A percentile compares a stretch with the other conserved stretches of the same genome.
phyloP scores from a whole-genome alignment of 2,113 vertebrate species.

The Austrofundulus limnaeus region DNA sequence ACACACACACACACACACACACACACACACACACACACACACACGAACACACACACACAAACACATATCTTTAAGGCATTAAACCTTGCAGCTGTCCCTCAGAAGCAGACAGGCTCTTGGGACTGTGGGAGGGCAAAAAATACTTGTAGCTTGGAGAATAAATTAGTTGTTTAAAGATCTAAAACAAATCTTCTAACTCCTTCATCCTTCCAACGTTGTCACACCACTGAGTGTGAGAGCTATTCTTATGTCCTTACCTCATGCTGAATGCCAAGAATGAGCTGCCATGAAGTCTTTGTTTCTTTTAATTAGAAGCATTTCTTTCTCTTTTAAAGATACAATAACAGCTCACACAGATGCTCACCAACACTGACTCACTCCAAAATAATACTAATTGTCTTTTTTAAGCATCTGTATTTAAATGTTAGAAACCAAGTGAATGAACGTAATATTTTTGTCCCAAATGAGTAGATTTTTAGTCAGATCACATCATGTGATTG shows the following conservation, averaged over 20 bases:
- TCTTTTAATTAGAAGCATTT: not conserved
- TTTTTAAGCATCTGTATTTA: no score
- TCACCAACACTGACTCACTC: not conserved
- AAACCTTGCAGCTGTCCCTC: slow-evolving; percentile 72
- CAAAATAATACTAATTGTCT: not conserved
- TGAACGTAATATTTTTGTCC: not conserved
- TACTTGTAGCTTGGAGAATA: slow-evolving; percentile 15
- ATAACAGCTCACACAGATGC: not conserved
- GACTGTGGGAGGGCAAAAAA: slow-evolving; percentile 41
- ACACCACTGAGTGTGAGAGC: slow-evolving; percentile 27
- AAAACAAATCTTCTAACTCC: not conserved
- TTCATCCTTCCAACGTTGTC: slow-evolving; percentile 58
- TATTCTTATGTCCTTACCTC: slow-evolving; percentile 65
- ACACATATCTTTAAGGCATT: slow-evolving; percentile 10
- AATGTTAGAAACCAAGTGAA: not conserved
- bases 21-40: no score
- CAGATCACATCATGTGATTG: slow-evolving; percentile 27
- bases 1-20: no score
- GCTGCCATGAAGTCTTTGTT: slow-evolving; percentile 21
- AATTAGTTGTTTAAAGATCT: not conserved
- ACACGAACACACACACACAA: slow-evolving; percentile 30
- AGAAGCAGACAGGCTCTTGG: slow-evolving; percentile 38
- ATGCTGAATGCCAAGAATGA: slow-evolving; percentile 23
- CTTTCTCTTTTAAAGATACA: not conserved
- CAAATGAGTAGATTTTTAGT: not conserved